Percentiles rank a stretch among this genome's conserved stretches.
phyloP scores from a whole-genome alignment of 1,140 invertebrate species.

The Drosophila truncata region DNA sequence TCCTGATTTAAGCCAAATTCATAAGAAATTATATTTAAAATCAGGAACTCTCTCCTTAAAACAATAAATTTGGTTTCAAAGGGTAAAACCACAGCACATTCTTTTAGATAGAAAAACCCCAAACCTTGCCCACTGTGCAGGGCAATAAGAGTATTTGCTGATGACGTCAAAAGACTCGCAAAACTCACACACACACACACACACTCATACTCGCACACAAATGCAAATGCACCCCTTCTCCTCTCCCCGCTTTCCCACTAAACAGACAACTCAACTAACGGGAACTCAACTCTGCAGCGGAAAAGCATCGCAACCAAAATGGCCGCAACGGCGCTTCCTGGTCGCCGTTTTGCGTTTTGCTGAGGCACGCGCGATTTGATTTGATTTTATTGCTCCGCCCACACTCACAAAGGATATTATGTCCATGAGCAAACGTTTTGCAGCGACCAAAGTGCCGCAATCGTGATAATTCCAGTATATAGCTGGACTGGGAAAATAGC shows the following conservation, averaged over 20 bases:
- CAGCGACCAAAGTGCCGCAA: conserved; percentile 7
- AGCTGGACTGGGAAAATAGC: conserved; percentile 1
- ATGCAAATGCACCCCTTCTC: conserved; percentile 21
- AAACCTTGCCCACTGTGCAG: neutral
- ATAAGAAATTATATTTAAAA: neutral
- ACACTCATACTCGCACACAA: conserved; percentile 24
- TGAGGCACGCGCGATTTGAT: conserved; percentile 55
- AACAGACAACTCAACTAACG: conserved; percentile 51
- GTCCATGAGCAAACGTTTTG: conserved; percentile 21
- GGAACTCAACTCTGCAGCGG: conserved; percentile 47
- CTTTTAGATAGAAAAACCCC: too few species aligned
- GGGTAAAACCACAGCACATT: neutral
- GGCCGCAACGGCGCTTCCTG: conserved; percentile 49
- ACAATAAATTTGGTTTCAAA: too few species aligned
- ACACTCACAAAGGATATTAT: conserved; percentile 25
- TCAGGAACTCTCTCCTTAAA: neutral
- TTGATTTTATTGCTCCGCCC: conserved; percentile 48
- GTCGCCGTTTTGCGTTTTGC: conserved; percentile 52
- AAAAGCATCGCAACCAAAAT: conserved; percentile 55
- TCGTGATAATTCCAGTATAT: neutral
- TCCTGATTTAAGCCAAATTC: neutral
- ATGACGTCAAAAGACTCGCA: conserved; percentile 67
- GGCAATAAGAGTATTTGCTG: conserved; percentile 49
- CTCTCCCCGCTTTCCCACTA: neutral
- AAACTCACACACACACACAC: conserved; percentile 32